These are phyloP conservation scores for Tonatia bakeri DNA, from an alignment of 2,113 vertebrate species.

Conservation along the genomic window DNA sequence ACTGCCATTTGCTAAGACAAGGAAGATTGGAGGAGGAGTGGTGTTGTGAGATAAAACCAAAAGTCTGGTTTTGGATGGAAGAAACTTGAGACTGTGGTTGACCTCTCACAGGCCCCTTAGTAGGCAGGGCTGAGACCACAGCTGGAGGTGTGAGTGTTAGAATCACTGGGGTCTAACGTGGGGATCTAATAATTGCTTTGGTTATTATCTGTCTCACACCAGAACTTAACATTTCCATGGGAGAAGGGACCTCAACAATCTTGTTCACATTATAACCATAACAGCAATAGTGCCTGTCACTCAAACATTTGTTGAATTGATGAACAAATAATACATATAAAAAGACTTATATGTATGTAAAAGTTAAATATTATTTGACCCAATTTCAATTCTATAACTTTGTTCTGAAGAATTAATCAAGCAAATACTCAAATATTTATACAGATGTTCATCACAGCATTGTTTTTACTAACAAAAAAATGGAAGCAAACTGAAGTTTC, in stretches of 20 bases:
- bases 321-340: neutral
- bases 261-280: neutral
- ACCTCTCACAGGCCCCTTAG: neutral
- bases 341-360: neutral
- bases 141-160: neutral
- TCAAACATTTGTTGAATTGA: neutral
- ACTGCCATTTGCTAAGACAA: neutral
- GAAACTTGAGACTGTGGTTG: neutral
- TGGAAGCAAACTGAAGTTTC: neutral
- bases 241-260: neutral
- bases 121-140: neutral
- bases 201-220: neutral
- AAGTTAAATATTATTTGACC: constrained; percentile 11
- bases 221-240: neutral
- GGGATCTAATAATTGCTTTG: neutral
- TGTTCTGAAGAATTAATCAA: neutral
- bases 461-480: neutral
- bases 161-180: neutral
- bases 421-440: neutral
- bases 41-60: neutral
- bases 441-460: neutral
- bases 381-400: neutral
- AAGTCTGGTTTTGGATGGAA: neutral
- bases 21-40: neutral
- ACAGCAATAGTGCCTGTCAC: neutral